Percentiles rank a stretch among this genome's conserved stretches.
Conservation (phyloP, 2,797 vertebrate species). For the Chloroceryle inda region DNA sequence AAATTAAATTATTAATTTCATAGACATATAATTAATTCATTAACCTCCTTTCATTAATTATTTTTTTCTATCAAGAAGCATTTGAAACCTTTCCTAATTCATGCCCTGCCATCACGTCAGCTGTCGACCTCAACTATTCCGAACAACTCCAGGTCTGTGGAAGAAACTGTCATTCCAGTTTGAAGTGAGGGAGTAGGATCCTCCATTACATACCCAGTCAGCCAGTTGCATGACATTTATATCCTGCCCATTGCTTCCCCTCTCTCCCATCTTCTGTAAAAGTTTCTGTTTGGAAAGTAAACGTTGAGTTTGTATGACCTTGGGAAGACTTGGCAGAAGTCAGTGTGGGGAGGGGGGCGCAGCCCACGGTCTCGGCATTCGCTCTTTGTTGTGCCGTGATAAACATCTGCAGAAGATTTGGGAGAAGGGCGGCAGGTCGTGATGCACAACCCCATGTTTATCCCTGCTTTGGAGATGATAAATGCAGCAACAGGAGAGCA, state of each 20-base stretch:
- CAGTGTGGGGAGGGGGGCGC: background rate
- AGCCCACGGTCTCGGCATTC: background rate
- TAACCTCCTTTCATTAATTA: background rate
- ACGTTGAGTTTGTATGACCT: background rate
- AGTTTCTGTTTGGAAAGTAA: background rate
- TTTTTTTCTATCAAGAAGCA: background rate
- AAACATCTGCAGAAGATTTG: background rate
- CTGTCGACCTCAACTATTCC: background rate
- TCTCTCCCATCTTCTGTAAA: background rate
- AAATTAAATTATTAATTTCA: background rate
- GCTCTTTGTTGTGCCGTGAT: background rate
- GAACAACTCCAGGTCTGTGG: background rate
- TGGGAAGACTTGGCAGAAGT: background rate
- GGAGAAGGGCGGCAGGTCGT: accelerated
- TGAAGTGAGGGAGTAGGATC: background rate
- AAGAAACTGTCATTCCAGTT: background rate
- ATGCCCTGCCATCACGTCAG: accelerated
- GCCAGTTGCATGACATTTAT: background rate
- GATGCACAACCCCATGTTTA: background rate
- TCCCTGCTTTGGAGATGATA: background rate
- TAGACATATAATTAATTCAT: background rate
- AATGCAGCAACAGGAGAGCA: background rate
- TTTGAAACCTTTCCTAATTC: background rate
- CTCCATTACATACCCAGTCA: background rate
- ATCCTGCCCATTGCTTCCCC: background rate